These are phyloP conservation scores for Copsychus sechellarum DNA, from an alignment of 2,113 vertebrate species.

Conservation along the genomic window DNA sequence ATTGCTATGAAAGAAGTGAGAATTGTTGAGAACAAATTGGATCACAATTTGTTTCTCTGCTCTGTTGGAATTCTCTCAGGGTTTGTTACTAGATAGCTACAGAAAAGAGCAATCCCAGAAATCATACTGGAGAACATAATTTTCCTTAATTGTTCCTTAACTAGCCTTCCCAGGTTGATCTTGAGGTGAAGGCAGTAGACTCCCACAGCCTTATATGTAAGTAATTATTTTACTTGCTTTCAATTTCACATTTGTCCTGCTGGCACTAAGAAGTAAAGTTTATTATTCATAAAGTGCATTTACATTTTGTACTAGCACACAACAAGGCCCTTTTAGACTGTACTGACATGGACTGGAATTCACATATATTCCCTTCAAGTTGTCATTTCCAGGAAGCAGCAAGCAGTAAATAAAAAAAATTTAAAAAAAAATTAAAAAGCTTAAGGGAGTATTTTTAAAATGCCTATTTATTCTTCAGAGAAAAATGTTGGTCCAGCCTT, in stretches of 20 bases:
- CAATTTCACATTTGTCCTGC: neutral
- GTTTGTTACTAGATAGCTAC: constrained; percentile 60
- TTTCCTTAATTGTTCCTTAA: constrained; percentile 65
- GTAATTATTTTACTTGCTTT: neutral
- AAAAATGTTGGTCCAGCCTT: neutral
- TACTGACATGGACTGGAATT: neutral
- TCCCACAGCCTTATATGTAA: constrained; percentile 9
- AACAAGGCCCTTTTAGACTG: neutral
- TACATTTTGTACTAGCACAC: neutral
- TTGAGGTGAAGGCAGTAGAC: neutral
- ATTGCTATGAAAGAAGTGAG: constrained; percentile 24
- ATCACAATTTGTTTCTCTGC: constrained; percentile 48
- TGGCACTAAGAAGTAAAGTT: neutral
- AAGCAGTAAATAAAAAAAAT: neutral
- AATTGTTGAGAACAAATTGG: constrained; percentile 46
- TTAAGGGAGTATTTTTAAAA: neutral
- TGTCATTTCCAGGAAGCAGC: neutral
- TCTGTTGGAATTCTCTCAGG: constrained; percentile 39
- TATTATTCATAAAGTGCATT: neutral
- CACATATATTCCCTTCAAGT: neutral
- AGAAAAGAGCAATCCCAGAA: constrained; percentile 42
- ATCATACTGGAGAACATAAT: constrained; percentile 4
- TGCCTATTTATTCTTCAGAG: neutral
- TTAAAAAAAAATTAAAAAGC: neutral
- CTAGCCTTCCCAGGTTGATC: constrained; percentile 12